Evolutionary conservation across 2,888 invertebrate genomes (phyloP).

Genomic region (Andrena hattorfiana): DNA sequence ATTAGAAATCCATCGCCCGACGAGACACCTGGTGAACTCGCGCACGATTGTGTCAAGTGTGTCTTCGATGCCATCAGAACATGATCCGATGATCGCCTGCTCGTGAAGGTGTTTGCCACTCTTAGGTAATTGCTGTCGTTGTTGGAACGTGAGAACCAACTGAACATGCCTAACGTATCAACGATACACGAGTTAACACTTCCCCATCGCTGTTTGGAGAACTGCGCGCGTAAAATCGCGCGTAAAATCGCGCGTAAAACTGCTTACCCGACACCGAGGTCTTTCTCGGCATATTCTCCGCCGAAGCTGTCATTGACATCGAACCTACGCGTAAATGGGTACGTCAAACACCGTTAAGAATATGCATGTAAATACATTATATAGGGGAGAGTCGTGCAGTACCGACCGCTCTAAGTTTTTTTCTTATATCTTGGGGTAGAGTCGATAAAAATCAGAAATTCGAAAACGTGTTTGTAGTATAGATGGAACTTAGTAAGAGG

Average conservation of each 20-base stretch:
- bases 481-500: too few species aligned
- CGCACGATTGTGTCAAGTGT: slow-evolving; percentile 94
- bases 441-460: too few species aligned
- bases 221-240: background rate
- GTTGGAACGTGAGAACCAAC: slow-evolving; percentile 93
- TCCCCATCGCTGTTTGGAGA: background rate
- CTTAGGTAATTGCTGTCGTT: slow-evolving; percentile 94
- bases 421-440: too few species aligned
- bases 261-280: slow-evolving; percentile 85
- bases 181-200: background rate
- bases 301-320: slow-evolving; percentile 84
- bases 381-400: too few species aligned
- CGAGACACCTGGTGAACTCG: slow-evolving; percentile 90
- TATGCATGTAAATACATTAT: too few species aligned
- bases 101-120: slow-evolving; percentile 92
- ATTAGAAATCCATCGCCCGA: slow-evolving; percentile 93
- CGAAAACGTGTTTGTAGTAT: too few species aligned
- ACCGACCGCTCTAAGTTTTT: too few species aligned
- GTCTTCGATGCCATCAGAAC: slow-evolving; percentile 96
- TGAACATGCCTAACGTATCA: slow-evolving; percentile 87
- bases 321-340: slow-evolving; percentile 71
- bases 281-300: slow-evolving; percentile 87
- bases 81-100: slow-evolving; percentile 95
- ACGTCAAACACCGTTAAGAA: background rate
- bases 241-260: background rate